phyloP scores from a whole-genome alignment of 2,797 vertebrate species.

The Chaetodon trifasciatus region DNA sequence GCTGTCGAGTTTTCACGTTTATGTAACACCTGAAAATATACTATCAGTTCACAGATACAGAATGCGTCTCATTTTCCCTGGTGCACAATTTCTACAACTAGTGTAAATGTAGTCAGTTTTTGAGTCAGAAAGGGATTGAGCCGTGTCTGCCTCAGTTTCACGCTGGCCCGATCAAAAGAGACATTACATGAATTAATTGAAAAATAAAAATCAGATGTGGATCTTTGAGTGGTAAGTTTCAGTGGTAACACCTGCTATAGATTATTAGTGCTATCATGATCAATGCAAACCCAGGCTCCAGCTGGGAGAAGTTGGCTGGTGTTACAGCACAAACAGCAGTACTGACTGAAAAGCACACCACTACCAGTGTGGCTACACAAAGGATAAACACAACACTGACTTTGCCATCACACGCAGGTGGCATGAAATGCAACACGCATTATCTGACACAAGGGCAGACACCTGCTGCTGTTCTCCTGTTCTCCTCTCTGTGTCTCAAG shows the following conservation, averaged over 20 bases:
- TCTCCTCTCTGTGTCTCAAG: conserved; percentile 13
- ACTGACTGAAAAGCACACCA: conserved; percentile 43
- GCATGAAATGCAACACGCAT: conserved; percentile 18
- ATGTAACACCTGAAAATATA: no score
- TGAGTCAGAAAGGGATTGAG: no score
- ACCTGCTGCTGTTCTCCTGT: conserved; percentile 40
- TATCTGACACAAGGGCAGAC: conserved; percentile 15
- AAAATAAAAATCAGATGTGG: no score
- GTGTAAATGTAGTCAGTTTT: no score
- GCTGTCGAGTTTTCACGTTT: no score
- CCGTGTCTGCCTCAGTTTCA: no score
- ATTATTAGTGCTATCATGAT: conserved; percentile 5
- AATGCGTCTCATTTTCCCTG: no score
- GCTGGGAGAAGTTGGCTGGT: conserved; percentile 7
- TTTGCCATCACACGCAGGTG: conserved; percentile 23
- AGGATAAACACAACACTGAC: conserved; percentile 11
- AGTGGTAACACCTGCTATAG: background rate
- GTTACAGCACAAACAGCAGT: conserved; percentile 9
- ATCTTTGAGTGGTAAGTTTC: no score
- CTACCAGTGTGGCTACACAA: conserved; percentile 13
- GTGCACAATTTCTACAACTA: no score
- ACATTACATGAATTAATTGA: no score
- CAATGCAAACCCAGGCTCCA: conserved; percentile 7
- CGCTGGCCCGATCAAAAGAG: no score
- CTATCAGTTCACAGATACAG: no score